These are phyloP conservation scores for Enteromius treurensis DNA, from an alignment of 2,797 vertebrate genomes.

Conservation along the genomic window DNA sequence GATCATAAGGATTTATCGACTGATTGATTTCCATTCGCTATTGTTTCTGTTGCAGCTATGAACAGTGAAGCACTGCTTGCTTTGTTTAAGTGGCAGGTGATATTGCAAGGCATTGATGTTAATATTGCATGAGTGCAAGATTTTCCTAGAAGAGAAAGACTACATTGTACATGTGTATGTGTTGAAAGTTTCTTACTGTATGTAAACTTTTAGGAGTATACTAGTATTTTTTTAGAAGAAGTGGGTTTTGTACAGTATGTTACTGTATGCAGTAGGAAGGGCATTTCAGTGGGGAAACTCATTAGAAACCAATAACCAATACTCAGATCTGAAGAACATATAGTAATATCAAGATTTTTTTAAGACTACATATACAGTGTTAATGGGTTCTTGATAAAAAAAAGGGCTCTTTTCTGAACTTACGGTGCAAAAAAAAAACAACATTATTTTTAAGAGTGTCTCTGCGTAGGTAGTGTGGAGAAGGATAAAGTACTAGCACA, in stretches of 20 bases:
- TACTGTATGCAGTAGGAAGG: neutral
- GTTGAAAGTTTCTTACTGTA: neutral
- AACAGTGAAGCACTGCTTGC: too few relatives aligned
- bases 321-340: neutral
- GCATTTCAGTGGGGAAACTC: neutral
- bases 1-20: too few relatives aligned
- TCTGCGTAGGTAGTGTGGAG: neutral
- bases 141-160: too few relatives aligned
- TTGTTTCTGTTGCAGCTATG: too few relatives aligned
- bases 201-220: neutral
- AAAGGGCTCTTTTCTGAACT: neutral
- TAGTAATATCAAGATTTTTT: neutral
- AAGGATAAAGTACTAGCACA: conserved; percentile 20
- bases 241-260: neutral
- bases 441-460: conserved; percentile 12
- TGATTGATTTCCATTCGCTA: neutral
- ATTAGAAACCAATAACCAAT: neutral
- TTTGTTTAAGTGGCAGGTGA: too few relatives aligned
- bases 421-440: neutral
- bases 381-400: neutral
- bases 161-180: neutral
- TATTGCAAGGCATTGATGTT: too few relatives aligned
- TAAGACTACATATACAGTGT: neutral
- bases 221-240: neutral
- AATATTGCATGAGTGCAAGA: too few relatives aligned